These are phyloP conservation scores for Hippocampus kuda DNA, from an alignment of 2,797 vertebrate genomes.

Conservation along the genomic window DNA sequence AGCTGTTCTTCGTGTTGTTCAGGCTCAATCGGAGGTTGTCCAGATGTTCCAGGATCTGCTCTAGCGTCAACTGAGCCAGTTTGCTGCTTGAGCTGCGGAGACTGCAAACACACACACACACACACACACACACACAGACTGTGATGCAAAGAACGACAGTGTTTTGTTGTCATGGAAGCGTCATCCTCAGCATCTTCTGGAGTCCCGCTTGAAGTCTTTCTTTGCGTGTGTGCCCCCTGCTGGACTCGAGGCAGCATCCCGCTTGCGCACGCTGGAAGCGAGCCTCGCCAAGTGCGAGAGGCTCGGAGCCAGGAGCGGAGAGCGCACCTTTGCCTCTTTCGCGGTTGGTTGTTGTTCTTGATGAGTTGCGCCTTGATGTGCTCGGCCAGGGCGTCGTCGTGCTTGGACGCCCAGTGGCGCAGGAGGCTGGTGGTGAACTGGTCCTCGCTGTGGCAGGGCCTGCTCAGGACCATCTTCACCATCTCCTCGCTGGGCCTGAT, in stretches of 20 bases:
- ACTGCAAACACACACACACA: constrained; percentile 45
- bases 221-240: too few relatives aligned
- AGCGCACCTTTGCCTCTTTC: constrained; percentile 78
- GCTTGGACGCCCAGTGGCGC: constrained; percentile 87
- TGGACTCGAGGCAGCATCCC: too few relatives aligned
- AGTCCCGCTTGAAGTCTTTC: too few relatives aligned
- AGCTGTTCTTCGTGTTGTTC: constrained; percentile 91
- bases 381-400: constrained; percentile 82
- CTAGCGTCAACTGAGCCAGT: constrained; percentile 88
- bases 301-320: background rate
- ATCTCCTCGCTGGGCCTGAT: constrained; percentile 89
- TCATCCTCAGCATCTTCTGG: too few relatives aligned
- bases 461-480: constrained; percentile 96
- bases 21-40: constrained; percentile 86
- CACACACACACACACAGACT: too few relatives aligned
- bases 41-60: constrained; percentile 92
- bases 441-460: constrained; percentile 85
- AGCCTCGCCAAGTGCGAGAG: too few relatives aligned
- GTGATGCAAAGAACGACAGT: too few relatives aligned
- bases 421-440: constrained; percentile 97
- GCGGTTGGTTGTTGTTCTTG: constrained; percentile 95
- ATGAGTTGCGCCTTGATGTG: constrained; percentile 93
- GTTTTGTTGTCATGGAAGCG: too few relatives aligned
- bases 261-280: too few relatives aligned
- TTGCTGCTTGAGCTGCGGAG: constrained; percentile 92